phyloP scores from a whole-genome alignment of 2,113 vertebrate species.

The Pangasianodon gigas region DNA sequence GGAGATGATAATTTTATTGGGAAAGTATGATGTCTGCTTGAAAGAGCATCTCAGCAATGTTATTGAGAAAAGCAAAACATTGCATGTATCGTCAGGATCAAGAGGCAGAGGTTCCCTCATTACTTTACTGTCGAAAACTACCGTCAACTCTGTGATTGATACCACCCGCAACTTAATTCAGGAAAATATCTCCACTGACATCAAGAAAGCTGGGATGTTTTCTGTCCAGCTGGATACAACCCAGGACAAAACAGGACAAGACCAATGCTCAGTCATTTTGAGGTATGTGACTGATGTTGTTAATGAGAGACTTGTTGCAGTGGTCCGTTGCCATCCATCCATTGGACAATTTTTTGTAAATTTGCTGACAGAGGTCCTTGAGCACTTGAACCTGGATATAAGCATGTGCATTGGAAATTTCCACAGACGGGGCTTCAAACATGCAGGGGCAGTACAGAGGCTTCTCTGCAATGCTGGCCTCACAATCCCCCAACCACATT shows the following conservation, averaged over 20 bases:
- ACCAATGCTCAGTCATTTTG: constrained; percentile 2
- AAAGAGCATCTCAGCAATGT: neutral
- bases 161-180: neutral
- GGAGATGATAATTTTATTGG: constrained; percentile 14
- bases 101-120: constrained; percentile 1
- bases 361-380: constrained; percentile 6
- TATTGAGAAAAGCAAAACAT: neutral
- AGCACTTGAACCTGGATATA: neutral
- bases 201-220: no score
- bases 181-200: neutral
- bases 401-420: constrained; percentile 46
- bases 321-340: neutral
- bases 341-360: constrained; percentile 4
- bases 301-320: constrained; percentile 25
- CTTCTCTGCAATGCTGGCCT: constrained; percentile 39
- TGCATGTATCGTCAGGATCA: neutral
- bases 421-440: constrained; percentile 42
- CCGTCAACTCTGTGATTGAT: constrained; percentile 33
- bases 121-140: neutral
- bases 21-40: constrained; percentile 30
- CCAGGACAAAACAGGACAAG: constrained; percentile 16
- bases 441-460: constrained; percentile 42
- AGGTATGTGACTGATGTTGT: constrained; percentile 41
- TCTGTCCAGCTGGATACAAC: no score
- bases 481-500: constrained; percentile 24